A percentile compares a stretch with the other conserved stretches of the same genome.
Conservation (phyloP, 2,113 vertebrate genomes). For the Donacobius atricapilla region DNA sequence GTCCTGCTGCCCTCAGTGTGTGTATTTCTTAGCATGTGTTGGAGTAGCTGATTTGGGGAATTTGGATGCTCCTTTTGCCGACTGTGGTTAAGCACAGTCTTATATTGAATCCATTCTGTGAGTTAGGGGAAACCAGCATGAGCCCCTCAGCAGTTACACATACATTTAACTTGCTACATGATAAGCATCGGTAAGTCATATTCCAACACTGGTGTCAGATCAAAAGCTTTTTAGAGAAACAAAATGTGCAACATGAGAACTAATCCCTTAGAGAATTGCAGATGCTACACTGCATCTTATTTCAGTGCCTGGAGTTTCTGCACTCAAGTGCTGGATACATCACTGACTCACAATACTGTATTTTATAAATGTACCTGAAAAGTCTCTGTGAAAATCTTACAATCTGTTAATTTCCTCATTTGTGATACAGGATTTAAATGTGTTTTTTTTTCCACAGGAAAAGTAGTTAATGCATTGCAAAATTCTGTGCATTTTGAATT, state of each 20-base stretch:
- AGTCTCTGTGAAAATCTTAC: not conserved
- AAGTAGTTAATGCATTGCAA: not conserved
- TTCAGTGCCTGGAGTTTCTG: not conserved
- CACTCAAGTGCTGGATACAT: not conserved
- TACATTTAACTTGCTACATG: not conserved
- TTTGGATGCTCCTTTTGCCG: not conserved
- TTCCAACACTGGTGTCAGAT: not conserved
- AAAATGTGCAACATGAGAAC: not conserved
- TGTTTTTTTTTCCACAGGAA: not conserved
- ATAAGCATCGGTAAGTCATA: not conserved
- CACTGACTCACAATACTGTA: rapidly evolving
- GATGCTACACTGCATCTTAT: not conserved
- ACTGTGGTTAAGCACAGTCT: not conserved
- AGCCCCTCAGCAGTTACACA: not conserved
- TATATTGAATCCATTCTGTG: not conserved
- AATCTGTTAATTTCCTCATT: not conserved
- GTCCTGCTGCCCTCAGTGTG: not conserved
- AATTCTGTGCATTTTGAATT: not conserved
- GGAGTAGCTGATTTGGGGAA: not conserved
- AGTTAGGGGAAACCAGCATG: not conserved
- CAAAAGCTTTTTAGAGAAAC: not conserved
- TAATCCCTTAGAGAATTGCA: not conserved
- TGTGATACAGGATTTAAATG: not conserved
- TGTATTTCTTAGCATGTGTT: not conserved
- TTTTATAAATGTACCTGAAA: not conserved